phyloP scores from a whole-genome alignment of 2,113 vertebrate species.

The Loxodonta africana region DNA sequence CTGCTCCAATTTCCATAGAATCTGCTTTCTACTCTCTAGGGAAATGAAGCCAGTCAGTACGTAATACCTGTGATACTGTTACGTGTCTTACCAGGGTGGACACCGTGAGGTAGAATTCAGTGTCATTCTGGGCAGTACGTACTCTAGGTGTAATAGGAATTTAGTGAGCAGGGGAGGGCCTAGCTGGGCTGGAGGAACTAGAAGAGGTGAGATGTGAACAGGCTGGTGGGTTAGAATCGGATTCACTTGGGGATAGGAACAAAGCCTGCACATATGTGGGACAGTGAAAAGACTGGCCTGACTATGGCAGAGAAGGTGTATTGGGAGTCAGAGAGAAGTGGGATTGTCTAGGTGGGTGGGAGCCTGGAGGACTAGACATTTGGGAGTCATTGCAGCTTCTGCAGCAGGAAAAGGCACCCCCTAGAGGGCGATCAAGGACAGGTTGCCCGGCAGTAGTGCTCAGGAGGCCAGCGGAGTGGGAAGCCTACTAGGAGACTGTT shows the following conservation, averaged over 20 bases:
- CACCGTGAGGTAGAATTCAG: neutral
- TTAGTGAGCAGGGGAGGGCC: neutral
- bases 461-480: neutral
- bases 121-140: neutral
- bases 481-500: neutral
- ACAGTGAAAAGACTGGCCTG: neutral
- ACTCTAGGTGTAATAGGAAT: neutral
- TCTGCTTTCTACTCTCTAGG: neutral
- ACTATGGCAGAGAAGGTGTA: neutral
- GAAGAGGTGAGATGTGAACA: neutral
- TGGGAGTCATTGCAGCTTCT: neutral
- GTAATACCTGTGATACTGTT: neutral
- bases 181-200: neutral
- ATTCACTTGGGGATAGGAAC: neutral
- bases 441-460: neutral
- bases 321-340: neutral
- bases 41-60: neutral
- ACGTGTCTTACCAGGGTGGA: neutral
- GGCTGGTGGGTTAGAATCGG: neutral
- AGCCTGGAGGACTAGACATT: neutral
- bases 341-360: neutral
- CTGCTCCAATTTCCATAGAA: neutral
- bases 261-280: neutral
- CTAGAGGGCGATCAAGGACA: neutral
- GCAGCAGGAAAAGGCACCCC: neutral